Evolutionary conservation across 2,888 invertebrate genomes (phyloP).

Genomic region (Ctena decussata): DNA sequence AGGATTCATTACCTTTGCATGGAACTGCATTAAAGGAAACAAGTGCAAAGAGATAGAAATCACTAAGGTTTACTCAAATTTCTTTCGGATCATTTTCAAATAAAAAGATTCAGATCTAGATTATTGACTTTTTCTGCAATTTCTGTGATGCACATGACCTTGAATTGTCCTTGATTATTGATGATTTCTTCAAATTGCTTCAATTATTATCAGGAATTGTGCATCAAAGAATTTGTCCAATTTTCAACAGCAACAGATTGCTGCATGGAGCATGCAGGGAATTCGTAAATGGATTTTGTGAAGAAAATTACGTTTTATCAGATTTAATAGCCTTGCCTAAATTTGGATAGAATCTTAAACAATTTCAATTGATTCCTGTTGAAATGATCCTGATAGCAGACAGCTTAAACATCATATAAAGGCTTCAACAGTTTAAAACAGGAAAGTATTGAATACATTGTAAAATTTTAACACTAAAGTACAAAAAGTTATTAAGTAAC

Average conservation of each 20-base stretch:
- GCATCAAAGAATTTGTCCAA: neutral
- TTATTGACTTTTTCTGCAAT: neutral
- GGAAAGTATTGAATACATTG: too few species aligned
- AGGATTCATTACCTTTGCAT: too few species aligned
- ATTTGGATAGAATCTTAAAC: neutral
- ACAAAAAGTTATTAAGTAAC: too few species aligned
- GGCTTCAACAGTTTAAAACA: too few species aligned
- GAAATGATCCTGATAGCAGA: too few species aligned
- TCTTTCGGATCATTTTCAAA: neutral
- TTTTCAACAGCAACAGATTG: slow-evolving; percentile 7
- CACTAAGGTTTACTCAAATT: too few species aligned
- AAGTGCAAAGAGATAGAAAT: too few species aligned
- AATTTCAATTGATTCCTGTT: neutral
- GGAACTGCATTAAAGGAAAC: too few species aligned
- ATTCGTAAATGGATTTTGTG: slow-evolving; percentile 2
- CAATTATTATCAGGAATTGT: neutral
- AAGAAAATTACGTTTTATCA: neutral
- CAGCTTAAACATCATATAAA: too few species aligned
- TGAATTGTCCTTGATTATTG: neutral
- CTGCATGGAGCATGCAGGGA: neutral
- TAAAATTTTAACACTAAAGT: too few species aligned
- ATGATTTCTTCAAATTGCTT: neutral
- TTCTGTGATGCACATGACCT: neutral
- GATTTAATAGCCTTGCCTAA: neutral
- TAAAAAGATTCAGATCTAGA: neutral